Conservation (phyloP, 2,888 invertebrate species). For the Troglohyphantes excavatus region DNA sequence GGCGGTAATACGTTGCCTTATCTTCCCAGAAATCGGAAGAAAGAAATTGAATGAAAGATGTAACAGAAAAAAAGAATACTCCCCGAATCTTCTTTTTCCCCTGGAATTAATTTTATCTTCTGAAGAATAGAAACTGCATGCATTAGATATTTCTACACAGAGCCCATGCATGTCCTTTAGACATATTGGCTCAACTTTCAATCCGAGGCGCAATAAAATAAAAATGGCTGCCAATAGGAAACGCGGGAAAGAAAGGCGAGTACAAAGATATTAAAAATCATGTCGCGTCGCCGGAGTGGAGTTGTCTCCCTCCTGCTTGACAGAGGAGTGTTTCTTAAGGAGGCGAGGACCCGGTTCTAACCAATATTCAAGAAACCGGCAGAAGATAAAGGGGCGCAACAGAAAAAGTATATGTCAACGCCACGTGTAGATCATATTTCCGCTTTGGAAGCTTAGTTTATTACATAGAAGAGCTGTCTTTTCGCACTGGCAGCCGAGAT, state of each 20-base stretch:
- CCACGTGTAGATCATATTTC: slow-evolving; percentile 77
- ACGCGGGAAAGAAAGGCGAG: slow-evolving; percentile 39
- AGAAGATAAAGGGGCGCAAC: slow-evolving; percentile 12
- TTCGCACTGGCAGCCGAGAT: slow-evolving; percentile 73
- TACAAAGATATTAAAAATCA: slow-evolving; percentile 78
- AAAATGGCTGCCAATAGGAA: background rate
- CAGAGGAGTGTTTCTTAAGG: slow-evolving; percentile 69
- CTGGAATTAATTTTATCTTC: slow-evolving; percentile 33
- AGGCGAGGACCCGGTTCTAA: slow-evolving; percentile 53
- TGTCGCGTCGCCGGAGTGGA: slow-evolving; percentile 76
- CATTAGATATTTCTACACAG: background rate
- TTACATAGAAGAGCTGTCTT: slow-evolving; percentile 74
- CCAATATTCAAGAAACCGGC: slow-evolving; percentile 75
- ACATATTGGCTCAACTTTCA: slow-evolving; percentile 34
- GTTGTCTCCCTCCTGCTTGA: slow-evolving; percentile 75
- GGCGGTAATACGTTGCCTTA: slow-evolving; percentile 16
- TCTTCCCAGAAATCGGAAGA: slow-evolving; percentile 12
- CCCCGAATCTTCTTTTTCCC: background rate
- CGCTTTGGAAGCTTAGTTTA: slow-evolving; percentile 76
- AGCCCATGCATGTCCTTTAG: slow-evolving; percentile 11
- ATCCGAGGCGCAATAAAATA: slow-evolving; percentile 28
- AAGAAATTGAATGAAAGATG: slow-evolving; percentile 1
- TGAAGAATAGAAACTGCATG: background rate
- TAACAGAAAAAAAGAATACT: slow-evolving; percentile 8
- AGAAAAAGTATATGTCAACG: slow-evolving; percentile 58